A percentile compares a stretch with the other conserved stretches of the same genome.
These are phyloP conservation scores for Eleginops maclovinus DNA, from an alignment of 2,113 vertebrate genomes.

Conservation along the genomic window DNA sequence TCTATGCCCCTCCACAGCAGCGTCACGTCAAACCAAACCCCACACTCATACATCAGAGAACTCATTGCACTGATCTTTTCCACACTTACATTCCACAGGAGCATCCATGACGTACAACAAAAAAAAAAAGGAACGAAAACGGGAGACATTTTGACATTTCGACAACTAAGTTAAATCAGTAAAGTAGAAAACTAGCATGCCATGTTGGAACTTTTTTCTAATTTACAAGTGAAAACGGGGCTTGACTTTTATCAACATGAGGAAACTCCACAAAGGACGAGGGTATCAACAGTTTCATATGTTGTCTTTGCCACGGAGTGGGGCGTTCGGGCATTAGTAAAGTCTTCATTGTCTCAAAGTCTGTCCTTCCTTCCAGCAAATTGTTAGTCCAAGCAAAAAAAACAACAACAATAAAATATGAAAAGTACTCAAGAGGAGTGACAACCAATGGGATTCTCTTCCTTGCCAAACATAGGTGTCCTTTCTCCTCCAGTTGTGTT, in stretches of 20 bases:
- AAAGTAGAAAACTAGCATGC: conserved; percentile 86
- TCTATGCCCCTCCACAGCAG: conserved; percentile 24
- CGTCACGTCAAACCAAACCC: neutral
- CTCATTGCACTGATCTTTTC: conserved; percentile 55
- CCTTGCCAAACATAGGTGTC: conserved; percentile 68
- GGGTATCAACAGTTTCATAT: conserved; percentile 49
- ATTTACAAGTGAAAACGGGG: conserved; percentile 74
- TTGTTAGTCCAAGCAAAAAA: conserved; percentile 79
- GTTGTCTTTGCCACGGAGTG: conserved; percentile 53
- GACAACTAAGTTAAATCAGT: conserved; percentile 53
- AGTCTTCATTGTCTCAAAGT: conserved; percentile 67
- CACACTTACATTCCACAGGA: conserved; percentile 55
- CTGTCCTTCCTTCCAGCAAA: conserved; percentile 73
- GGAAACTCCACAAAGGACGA: conserved; percentile 38
- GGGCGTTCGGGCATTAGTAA: conserved; percentile 67
- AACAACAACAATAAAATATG: conserved; percentile 11
- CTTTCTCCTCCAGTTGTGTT: conserved; percentile 74
- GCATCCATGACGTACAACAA: conserved; percentile 31
- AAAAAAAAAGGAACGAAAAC: conserved; percentile 34
- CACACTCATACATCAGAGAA: conserved; percentile 16
- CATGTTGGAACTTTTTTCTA: conserved; percentile 70
- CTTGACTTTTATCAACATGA: conserved; percentile 47
- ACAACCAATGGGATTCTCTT: conserved; percentile 62
- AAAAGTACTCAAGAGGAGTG: conserved; percentile 58
- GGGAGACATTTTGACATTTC: conserved; percentile 38